Evolutionary conservation across 2,113 vertebrate species (phyloP).

Genomic region (Calyptomena viridis): DNA sequence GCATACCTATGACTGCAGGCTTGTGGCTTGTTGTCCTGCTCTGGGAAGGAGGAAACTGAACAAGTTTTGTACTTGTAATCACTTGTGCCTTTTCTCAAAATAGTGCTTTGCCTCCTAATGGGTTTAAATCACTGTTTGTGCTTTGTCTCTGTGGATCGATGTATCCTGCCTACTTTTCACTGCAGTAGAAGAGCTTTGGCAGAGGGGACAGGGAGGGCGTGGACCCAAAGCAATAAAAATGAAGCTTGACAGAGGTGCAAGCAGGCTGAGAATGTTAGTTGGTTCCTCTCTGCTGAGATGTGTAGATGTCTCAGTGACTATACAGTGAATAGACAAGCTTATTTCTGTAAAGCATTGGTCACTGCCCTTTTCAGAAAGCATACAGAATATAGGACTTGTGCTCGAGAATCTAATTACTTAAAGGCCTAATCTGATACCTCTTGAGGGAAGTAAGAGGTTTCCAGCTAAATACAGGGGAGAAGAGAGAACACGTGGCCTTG

Average conservation of each 20-base stretch:
- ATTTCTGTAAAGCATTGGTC: neutral
- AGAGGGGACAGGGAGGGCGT: accelerated
- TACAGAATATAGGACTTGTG: neutral
- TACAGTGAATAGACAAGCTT: neutral
- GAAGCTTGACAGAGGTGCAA: neutral
- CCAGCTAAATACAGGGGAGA: neutral
- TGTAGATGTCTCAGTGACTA: neutral
- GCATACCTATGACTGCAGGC: accelerated
- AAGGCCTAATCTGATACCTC: neutral
- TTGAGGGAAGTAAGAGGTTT: neutral
- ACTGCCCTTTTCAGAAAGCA: neutral
- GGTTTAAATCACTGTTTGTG: neutral
- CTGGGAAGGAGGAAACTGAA: neutral
- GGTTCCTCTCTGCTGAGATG: neutral
- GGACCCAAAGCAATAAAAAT: neutral
- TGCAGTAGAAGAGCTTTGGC: neutral
- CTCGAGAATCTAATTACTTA: neutral
- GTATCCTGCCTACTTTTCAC: neutral
- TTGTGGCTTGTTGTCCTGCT: neutral
- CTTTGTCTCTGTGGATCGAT: neutral
- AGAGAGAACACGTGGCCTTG: neutral
- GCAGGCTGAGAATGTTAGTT: neutral
- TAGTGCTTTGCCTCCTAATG: neutral
- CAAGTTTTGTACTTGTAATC: accelerated
- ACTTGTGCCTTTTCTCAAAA: neutral